phyloP scores from a whole-genome alignment of 2,113 vertebrate species.

The Semicossyphus pulcher region DNA sequence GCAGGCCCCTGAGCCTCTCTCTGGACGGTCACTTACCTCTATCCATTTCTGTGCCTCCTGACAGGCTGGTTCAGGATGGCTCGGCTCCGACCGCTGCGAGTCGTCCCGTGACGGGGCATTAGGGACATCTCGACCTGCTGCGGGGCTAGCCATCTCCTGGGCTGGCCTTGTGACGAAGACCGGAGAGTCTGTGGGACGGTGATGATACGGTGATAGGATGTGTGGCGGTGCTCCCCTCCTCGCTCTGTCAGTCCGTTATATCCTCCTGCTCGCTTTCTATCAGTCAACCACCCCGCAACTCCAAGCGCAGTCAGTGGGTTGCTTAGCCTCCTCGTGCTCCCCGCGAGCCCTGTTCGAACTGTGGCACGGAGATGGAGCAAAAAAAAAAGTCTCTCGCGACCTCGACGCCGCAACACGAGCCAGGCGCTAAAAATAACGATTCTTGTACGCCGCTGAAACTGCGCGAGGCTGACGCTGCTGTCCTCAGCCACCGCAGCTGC shows the following conservation, averaged over 20 bases:
- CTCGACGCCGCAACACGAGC: conserved; percentile 68
- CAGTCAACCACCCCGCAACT: neutral
- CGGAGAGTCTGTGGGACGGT: conserved; percentile 13
- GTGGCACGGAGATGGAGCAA: conserved; percentile 17
- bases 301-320: conserved; percentile 7
- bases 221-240: conserved; percentile 13
- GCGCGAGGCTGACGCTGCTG: conserved; percentile 37
- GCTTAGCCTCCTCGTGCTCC: neutral
- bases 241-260: conserved; percentile 47
- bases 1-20: conserved; percentile 18
- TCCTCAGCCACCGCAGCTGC: neutral
- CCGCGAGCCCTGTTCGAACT: conserved; percentile 39
- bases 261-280: conserved; percentile 2
- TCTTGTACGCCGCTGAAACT: conserved; percentile 37
- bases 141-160: conserved; percentile 87
- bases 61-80: conserved; percentile 87
- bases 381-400: conserved; percentile 16
- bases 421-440: conserved; percentile 86
- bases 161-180: conserved; percentile 1
- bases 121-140: conserved; percentile 61
- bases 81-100: conserved; percentile 66
- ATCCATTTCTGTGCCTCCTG: conserved; percentile 94
- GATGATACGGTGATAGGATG: conserved; percentile 15
- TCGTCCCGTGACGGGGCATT: conserved; percentile 38
- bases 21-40: conserved; percentile 84